Evolutionary conservation across 2,888 invertebrate species (phyloP).

Genomic region (Drosophila niveifrons): DNA sequence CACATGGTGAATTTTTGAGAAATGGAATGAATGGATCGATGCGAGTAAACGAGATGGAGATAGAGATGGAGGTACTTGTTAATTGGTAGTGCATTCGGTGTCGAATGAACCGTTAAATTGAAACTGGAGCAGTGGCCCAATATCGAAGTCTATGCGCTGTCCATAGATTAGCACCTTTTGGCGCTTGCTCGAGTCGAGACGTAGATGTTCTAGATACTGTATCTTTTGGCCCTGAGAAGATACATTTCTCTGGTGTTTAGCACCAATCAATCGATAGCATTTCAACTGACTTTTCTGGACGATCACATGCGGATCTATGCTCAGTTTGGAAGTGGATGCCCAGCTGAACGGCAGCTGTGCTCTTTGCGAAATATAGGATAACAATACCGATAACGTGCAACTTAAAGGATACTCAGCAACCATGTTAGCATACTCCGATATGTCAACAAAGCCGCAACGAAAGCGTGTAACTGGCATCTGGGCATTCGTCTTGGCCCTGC

Average conservation of each 20-base stretch:
- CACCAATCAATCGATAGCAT: constrained; percentile 43
- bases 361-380: constrained; percentile 31
- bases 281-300: constrained; percentile 56
- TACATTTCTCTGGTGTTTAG: constrained; percentile 62
- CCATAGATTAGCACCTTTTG: constrained; percentile 69
- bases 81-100: constrained; percentile 66
- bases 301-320: constrained; percentile 25
- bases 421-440: constrained; percentile 64
- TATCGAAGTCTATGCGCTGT: constrained; percentile 52
- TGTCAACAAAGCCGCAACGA: constrained; percentile 55
- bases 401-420: background rate
- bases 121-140: constrained; percentile 72
- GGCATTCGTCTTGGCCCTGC: constrained; percentile 46
- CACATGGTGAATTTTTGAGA: constrained; percentile 55
- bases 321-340: constrained; percentile 57
- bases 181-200: constrained; percentile 36
- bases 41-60: constrained; percentile 18
- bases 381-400: constrained; percentile 1
- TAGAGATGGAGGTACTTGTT: constrained; percentile 46
- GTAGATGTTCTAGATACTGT: constrained; percentile 71
- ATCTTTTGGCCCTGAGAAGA: constrained; percentile 23
- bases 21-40: constrained; percentile 61
- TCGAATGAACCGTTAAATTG: constrained; percentile 73
- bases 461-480: constrained; percentile 52
- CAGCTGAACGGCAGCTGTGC: constrained; percentile 51